Evolutionary conservation across 1,140 invertebrate species (phyloP).

Genomic region (Drosophila prosaltans): DNA sequence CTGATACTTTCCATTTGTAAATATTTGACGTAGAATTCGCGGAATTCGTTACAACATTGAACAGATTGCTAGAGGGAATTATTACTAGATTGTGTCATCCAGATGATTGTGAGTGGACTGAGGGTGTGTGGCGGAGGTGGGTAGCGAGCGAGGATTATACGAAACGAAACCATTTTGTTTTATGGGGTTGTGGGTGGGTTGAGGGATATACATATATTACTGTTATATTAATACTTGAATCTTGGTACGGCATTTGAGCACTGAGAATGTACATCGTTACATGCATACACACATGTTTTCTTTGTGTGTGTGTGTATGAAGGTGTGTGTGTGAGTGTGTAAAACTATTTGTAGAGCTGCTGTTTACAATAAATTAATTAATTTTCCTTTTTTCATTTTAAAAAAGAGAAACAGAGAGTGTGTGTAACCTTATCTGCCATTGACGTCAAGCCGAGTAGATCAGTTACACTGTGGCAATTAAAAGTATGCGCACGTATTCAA

Average conservation of each 20-base stretch:
- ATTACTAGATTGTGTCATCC: not conserved
- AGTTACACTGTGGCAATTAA: constrained; percentile 67
- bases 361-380: constrained; percentile 11
- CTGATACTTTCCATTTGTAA: constrained; percentile 51
- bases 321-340: constrained; percentile 12
- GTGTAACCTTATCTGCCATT: constrained; percentile 65
- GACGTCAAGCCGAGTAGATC: constrained; percentile 43
- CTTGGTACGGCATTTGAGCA: constrained; percentile 63
- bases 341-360: not conserved
- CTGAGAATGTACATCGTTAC: constrained; percentile 57
- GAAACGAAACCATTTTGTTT: constrained; percentile 21
- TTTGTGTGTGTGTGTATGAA: constrained; percentile 36
- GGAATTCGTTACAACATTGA: constrained; percentile 71
- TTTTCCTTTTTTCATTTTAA: constrained; percentile 1
- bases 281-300: not conserved
- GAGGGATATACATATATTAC: constrained; percentile 1
- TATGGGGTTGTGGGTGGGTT: constrained; percentile 13
- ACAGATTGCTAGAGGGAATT: constrained; percentile 66
- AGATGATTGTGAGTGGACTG: not conserved
- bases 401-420: constrained; percentile 4
- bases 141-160: not conserved
- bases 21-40: constrained; percentile 54
- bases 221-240: constrained; percentile 63
- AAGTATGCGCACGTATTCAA: constrained; percentile 34
- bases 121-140: not conserved